Percentiles rank a stretch among this genome's conserved stretches.
phyloP scores from a whole-genome alignment of 23 tunicate genomes.

The Aplidium turbinatum region DNA sequence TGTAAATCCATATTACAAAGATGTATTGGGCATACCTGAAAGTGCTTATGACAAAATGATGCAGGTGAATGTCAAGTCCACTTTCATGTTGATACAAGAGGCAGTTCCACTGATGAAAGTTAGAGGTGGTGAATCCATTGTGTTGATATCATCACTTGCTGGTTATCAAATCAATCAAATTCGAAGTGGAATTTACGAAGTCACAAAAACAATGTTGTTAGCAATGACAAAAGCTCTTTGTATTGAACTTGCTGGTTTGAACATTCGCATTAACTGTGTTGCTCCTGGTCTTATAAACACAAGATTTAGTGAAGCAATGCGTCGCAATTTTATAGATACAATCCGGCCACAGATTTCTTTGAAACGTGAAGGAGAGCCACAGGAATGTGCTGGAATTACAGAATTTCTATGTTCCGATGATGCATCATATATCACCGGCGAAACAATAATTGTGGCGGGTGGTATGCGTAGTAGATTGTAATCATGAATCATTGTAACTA shows the following conservation, averaged over 20 bases:
- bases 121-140: slow-evolving; percentile 51
- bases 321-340: neutral
- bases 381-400: slow-evolving; percentile 68
- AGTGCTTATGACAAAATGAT: slow-evolving; percentile 85
- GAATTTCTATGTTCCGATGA: slow-evolving; percentile 70
- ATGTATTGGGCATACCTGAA: slow-evolving; percentile 72
- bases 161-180: slow-evolving; percentile 51
- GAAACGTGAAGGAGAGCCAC: slow-evolving; percentile 56
- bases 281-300: slow-evolving; percentile 88
- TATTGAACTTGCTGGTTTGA: slow-evolving; percentile 51
- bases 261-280: slow-evolving; percentile 77
- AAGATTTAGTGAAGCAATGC: slow-evolving; percentile 69
- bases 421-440: slow-evolving; percentile 86
- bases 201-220: slow-evolving; percentile 80
- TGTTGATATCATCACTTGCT: slow-evolving; percentile 74
- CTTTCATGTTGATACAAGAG: slow-evolving; percentile 82
- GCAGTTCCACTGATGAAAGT: slow-evolving; percentile 63
- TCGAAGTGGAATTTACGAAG: slow-evolving; percentile 73
- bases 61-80: slow-evolving; percentile 82
- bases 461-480: slow-evolving; percentile 64
- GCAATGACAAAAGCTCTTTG: slow-evolving; percentile 74
- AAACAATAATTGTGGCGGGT: slow-evolving; percentile 74
- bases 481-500: too few species aligned
- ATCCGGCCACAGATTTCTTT: slow-evolving; percentile 20
- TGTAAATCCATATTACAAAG: slow-evolving; percentile 88